A percentile compares a stretch with the other conserved stretches of the same genome.
Conservation (phyloP, 2,797 vertebrate genomes). For the Lepus oiostolus region DNA sequence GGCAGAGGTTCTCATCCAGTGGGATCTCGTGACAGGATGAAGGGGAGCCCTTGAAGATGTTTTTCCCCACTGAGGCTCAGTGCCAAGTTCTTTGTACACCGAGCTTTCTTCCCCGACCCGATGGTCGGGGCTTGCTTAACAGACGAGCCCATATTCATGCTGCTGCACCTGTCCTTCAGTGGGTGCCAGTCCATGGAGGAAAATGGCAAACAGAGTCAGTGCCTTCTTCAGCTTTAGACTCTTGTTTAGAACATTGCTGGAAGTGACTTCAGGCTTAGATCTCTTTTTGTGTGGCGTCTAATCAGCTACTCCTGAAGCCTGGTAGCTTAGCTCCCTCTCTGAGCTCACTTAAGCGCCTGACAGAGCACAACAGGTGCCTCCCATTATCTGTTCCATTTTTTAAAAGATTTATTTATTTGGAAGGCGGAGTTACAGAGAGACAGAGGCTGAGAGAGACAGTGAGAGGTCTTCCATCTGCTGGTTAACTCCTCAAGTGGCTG, state of each 20-base stretch:
- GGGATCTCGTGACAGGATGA: background rate
- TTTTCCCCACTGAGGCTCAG: background rate
- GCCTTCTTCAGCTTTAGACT: background rate
- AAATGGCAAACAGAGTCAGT: background rate
- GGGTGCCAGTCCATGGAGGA: background rate
- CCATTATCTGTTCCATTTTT: background rate
- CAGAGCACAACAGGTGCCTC: background rate
- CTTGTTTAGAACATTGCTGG: background rate
- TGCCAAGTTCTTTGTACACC: background rate
- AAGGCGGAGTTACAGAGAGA: too few relatives aligned
- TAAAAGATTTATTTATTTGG: background rate
- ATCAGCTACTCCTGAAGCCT: too few relatives aligned
- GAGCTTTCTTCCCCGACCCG: background rate
- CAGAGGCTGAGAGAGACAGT: too few relatives aligned
- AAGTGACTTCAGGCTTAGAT: too few relatives aligned
- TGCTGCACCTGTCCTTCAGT: rapidly evolving
- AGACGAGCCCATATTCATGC: background rate
- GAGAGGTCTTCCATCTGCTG: too few relatives aligned
- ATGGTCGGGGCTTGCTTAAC: background rate
- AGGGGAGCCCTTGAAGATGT: background rate
- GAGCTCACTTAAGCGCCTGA: background rate
- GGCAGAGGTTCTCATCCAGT: too few relatives aligned
- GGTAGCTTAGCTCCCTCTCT: background rate
- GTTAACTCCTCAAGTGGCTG: too few relatives aligned
- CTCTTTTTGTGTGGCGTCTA: background rate